phyloP scores from a whole-genome alignment of 2,888 invertebrate species.

The Drosophila hawaiiensis region DNA sequence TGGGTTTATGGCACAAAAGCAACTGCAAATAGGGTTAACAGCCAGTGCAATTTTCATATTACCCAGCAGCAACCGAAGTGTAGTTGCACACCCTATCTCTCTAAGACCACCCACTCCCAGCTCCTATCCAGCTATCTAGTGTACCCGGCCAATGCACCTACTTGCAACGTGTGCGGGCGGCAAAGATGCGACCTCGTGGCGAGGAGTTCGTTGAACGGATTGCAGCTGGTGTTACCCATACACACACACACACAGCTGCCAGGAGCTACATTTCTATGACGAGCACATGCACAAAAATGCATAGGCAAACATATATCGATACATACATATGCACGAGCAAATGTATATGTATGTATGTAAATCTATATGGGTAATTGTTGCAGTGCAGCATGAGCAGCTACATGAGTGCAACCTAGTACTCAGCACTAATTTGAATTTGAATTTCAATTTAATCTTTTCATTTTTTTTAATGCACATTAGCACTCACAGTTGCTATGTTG shows the following conservation, averaged over 20 bases:
- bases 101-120: neutral
- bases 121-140: neutral
- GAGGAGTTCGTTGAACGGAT: constrained; percentile 73
- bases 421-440: constrained; percentile 24
- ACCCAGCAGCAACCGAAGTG: constrained; percentile 46
- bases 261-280: constrained; percentile 53
- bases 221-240: constrained; percentile 55
- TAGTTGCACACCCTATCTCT: constrained; percentile 41
- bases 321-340: neutral
- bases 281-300: constrained; percentile 21
- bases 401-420: constrained; percentile 16
- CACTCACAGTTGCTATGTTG: neutral
- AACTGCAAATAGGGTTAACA: constrained; percentile 78
- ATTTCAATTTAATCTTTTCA: neutral
- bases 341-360: neutral
- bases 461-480: constrained; percentile 30
- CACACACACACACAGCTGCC: constrained; percentile 8
- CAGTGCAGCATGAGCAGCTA: constrained; percentile 15
- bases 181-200: constrained; percentile 59
- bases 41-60: constrained; percentile 79
- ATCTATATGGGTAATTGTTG: constrained; percentile 45
- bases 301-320: constrained; percentile 4
- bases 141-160: constrained; percentile 54
- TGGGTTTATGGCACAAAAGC: constrained; percentile 76
- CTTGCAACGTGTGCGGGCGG: constrained; percentile 37